phyloP scores from a whole-genome alignment of 2,888 invertebrate genomes.

The Apotomis capreana region DNA sequence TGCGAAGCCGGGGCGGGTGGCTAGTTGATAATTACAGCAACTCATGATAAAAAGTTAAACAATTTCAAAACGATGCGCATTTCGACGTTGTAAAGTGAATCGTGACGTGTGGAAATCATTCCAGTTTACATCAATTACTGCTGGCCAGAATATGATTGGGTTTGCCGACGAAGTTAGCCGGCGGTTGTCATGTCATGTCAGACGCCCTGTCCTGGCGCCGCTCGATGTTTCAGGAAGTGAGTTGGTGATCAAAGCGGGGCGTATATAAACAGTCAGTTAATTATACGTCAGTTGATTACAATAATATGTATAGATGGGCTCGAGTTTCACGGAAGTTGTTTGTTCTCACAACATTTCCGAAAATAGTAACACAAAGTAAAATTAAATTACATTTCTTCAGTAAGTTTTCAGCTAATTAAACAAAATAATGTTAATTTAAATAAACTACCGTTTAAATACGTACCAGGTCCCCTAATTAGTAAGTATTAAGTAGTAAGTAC shows the following conservation, averaged over 20 bases:
- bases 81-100: not conserved
- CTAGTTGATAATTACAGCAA: too few relatives aligned
- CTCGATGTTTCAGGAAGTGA: conserved; percentile 13
- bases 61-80: not conserved
- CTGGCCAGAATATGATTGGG: conserved; percentile 10
- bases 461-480: too few relatives aligned
- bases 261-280: conserved; percentile 1
- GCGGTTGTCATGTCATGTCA: conserved; percentile 16
- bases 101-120: not conserved
- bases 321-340: too few relatives aligned
- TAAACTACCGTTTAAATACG: too few relatives aligned
- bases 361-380: too few relatives aligned
- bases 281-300: not conserved
- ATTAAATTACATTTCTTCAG: too few relatives aligned
- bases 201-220: not conserved
- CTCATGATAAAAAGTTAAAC: not conserved
- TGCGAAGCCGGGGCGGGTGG: too few relatives aligned
- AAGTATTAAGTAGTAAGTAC: too few relatives aligned
- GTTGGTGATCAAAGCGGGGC: conserved; percentile 5
- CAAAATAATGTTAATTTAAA: too few relatives aligned
- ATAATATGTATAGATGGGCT: not conserved
- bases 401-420: too few relatives aligned
- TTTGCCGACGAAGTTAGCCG: conserved; percentile 14
- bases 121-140: conserved; percentile 12
- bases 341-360: too few relatives aligned